Base-by-base conservation (phyloP, 2,113 vertebrate genomes). In the Osmerus eperlanus region DNA sequence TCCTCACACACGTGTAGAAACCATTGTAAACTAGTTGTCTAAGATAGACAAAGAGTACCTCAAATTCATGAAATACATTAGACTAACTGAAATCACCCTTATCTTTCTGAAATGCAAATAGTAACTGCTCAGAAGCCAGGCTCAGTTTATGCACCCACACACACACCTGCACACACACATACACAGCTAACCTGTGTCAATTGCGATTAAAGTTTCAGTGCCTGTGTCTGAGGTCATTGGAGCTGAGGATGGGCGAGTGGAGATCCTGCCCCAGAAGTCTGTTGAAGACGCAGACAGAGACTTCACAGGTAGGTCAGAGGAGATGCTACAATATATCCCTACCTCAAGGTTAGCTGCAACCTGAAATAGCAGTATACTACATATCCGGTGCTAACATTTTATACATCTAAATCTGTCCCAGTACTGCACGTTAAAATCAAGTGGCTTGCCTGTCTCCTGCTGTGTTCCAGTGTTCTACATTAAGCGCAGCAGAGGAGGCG, bases 391-490 rank as follows among this genome's bases (percentile, higher is more conserved):
- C 62, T 21, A 25, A 65, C 3, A 12, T 4, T 66, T 18, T 65
- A 15, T 54, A 29, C 23, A 23, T 23, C 58, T 58, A 41, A 41
- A n/a, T 16, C 68, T 58, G 28, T 28, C 53, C 23, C 25, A 64
- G 62, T 28, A 7, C 2, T 53, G 32, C 15, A 58, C 19, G 12
- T 47, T 11, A 9, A 47, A 11, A 47, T 47, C 41, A 47, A 47
- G 41, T 23, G 7, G 7, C 36, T 19, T 67, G 66, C 67, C 13
- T 65, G 55, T 28, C 28, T 66, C 58, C 61, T 54, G 78, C 36
- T n/a, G 11, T 23, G 29, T 65, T 3, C 9, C 69, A 93, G 92
- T 93, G 79, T 92, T 92, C 72, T 92, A 91, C 18, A 80, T 92
- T 64, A 90, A 91, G 82, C 91, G 92, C 47, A 82, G 79, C 66